Evolutionary conservation across 2,113 vertebrate species (phyloP).

Genomic region (Neodon shergylaensis): DNA sequence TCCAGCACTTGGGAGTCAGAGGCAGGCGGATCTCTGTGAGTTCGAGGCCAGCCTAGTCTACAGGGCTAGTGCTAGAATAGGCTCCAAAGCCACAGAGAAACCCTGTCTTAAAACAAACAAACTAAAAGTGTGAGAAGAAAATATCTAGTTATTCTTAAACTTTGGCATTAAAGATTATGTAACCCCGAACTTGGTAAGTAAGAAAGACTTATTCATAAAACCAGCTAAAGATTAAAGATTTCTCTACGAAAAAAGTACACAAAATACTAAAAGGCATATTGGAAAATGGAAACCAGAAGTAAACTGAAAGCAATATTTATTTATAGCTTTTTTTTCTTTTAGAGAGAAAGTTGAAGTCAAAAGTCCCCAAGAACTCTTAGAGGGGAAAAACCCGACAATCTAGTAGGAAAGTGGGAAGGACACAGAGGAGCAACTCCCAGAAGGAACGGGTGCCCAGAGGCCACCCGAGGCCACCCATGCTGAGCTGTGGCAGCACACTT

Average conservation of each 20-base stretch:
- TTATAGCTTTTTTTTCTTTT: neutral
- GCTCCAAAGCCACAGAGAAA: neutral
- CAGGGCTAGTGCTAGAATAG: no score
- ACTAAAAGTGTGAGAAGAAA: neutral
- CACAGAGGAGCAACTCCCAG: neutral
- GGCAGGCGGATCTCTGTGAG: no score
- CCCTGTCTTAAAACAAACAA: neutral
- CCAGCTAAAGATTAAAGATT: constrained; percentile 40
- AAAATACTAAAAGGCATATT: constrained; percentile 28
- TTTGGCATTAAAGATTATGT: neutral
- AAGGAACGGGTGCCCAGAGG: neutral
- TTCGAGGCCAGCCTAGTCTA: no score
- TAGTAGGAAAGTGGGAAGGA: neutral
- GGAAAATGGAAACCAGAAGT: constrained; percentile 14
- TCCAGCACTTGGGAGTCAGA: no score
- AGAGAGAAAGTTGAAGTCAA: neutral
- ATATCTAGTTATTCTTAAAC: constrained; percentile 25
- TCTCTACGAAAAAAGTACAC: neutral
- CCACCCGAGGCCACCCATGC: neutral
- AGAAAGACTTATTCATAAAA: constrained; percentile 7
- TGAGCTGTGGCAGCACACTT: neutral
- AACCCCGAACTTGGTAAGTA: neutral
- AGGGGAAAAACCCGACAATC: neutral
- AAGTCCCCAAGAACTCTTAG: neutral
- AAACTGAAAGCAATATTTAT: constrained; percentile 36